Evolutionary conservation across 2,797 vertebrate genomes (phyloP), one percentile per base, ranked within the genome.

Genomic region (Sebastes itinus): DNA sequence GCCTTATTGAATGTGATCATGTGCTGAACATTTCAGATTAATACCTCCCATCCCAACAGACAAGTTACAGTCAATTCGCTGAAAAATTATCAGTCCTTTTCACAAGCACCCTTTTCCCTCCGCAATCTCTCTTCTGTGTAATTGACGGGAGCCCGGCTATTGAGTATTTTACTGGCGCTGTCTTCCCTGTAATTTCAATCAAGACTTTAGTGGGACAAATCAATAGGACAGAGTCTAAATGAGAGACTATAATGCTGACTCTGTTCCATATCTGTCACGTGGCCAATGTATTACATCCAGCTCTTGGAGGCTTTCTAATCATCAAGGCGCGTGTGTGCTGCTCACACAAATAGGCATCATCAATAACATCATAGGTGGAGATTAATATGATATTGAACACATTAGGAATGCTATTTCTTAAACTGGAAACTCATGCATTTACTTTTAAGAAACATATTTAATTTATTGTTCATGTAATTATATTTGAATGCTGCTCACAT

Each of bases 131-230:
- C 56, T 71, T 83, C 72, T 59, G 77, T 63, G 59, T 88, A 92
- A 92, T 85, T 90, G 87, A 92, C 85, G 85, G 77, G 78, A 84
- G 78, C 58, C 4, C 1, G 2, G 65, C 88, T 81, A 91, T 88
- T 78, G 86, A 87, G 84, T 88, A 82, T 91, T 91, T 89, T 77
- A 85, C 85, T 68, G 75, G 55, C 59, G 78, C 87, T 20, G 80
- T 79, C 87, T 83, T 85, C 79, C 52, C 77, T 78, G 77, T 90
- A 88, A 91, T 92, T 94, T 92, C 87, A 92, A 87, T 91, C 88
- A 88, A 79, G 88, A 77, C 83, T 88, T 85, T 75, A 88, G 87
- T 82, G 70, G 85, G 80, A 83, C 85, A 86, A 88, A 94, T 94
- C 91, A 88, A 93, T 92, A 85, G 68, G 87, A 90, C 81, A 66